A percentile compares a stretch with the other conserved stretches of the same genome.
These are phyloP conservation scores for Nesidiocoris tenuis DNA, from an alignment of 2,888 invertebrate species.

Conservation along the genomic window DNA sequence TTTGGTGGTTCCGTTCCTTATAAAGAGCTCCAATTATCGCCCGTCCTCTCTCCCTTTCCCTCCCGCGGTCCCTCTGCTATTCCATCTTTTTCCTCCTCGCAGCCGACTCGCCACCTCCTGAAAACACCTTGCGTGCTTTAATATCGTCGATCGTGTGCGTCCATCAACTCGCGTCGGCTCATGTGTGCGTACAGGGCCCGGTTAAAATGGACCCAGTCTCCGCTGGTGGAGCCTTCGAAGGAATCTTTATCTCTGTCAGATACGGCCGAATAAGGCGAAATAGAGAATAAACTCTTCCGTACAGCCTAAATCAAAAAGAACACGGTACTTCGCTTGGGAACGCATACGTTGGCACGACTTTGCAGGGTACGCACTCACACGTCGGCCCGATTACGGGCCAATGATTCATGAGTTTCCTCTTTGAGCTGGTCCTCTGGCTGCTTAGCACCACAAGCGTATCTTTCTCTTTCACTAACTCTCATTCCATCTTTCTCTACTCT, in stretches of 20 bases:
- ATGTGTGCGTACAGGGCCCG: not conserved
- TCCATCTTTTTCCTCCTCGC: not conserved
- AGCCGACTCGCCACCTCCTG: slow-evolving; percentile 19
- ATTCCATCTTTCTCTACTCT: slow-evolving; percentile 3
- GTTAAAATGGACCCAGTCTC: not conserved
- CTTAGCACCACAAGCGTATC: slow-evolving; percentile 23
- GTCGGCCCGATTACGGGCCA: slow-evolving; percentile 22
- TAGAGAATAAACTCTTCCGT: not conserved
- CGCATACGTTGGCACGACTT: slow-evolving; percentile 2
- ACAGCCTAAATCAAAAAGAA: slow-evolving; percentile 35
- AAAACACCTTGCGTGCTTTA: slow-evolving; percentile 33
- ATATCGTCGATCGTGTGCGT: not conserved
- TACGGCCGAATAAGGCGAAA: not conserved
- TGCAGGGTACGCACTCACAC: slow-evolving; percentile 28
- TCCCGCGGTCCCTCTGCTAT: not conserved
- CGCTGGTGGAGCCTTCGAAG: not conserved
- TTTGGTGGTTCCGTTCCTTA: slow-evolving; percentile 18
- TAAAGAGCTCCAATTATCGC: slow-evolving; percentile 33
- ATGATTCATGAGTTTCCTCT: slow-evolving; percentile 32
- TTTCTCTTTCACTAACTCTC: not conserved
- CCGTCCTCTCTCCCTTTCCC: not conserved
- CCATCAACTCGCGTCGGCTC: not conserved
- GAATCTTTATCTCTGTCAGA: not conserved
- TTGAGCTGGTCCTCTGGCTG: slow-evolving; percentile 3
- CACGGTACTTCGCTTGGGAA: slow-evolving; percentile 18